Percentiles rank a stretch among this genome's conserved stretches.
Evolutionary conservation across 2,113 vertebrate genomes (phyloP).

Genomic region (Herpetotheres cachinnans): DNA sequence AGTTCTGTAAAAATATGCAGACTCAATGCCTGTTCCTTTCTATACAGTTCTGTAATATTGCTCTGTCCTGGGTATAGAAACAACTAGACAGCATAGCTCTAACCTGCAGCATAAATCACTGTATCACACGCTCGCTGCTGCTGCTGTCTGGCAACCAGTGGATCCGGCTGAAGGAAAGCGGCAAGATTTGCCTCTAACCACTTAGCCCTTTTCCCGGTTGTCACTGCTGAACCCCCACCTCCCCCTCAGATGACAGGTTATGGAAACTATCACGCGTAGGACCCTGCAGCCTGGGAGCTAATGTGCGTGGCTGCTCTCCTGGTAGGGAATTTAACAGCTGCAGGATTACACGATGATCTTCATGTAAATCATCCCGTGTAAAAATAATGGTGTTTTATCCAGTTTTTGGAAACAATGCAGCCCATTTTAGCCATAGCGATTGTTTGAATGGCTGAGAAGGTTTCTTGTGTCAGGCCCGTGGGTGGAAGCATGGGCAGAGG

Average conservation of each 20-base stretch:
- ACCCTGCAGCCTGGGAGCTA: background rate
- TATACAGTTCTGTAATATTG: background rate
- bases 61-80: background rate
- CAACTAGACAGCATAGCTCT: background rate
- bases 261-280: background rate
- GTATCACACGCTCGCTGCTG: fast-evolving
- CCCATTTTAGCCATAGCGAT: background rate
- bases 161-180: background rate
- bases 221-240: background rate
- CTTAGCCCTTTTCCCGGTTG: background rate
- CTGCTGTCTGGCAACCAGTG: fast-evolving
- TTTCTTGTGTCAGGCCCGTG: background rate
- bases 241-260: background rate
- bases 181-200: background rate
- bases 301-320: background rate
- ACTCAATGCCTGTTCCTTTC: background rate
- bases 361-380: background rate
- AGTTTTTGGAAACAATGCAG: background rate
- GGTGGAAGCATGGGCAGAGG: background rate
- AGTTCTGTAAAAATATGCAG: background rate
- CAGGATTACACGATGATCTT: background rate
- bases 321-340: slow-evolving; percentile 14
- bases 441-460: background rate
- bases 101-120: background rate
- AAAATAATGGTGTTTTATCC: background rate